Base-by-base conservation (phyloP, 1,140 invertebrate species). In the Conopomorpha cramerella region DNA sequence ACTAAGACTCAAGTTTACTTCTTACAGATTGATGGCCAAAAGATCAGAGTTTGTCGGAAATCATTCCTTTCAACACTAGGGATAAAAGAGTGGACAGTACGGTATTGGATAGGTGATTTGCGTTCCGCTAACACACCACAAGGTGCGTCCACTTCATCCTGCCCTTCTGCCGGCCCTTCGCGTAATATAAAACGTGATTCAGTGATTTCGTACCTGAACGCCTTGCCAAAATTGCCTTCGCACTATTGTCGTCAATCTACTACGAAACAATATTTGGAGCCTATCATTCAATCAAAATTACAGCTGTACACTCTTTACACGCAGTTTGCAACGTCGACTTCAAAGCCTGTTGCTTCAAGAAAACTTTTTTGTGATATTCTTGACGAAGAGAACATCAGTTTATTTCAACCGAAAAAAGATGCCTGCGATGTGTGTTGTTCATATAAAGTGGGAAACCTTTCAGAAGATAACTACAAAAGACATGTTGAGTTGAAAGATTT, bases 171-270 rank as follows among this genome's bases (percentile, higher is more conserved):
- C n/a, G n/a, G n/a, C n/a, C n/a, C n/a, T n/a, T n/a, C n/a, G n/a
- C n/a, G n/a, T n/a, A n/a, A n/a, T n/a, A n/a, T n/a, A n/a, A 29
- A 29, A 29, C 35, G 23, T 32, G 27, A 27, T 3, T 39, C 33
- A 26, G 28, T 30, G 11, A 33, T 32, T 36, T 26, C 27, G 26
- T 51, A 44, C 43, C 46, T 55, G 13, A 41, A 30, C 18, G 17
- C 17, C 2, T 17, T 54, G 27, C 48, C 48, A 25, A 60, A 57
- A 42, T 18, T 58, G 15, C 49, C 51, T 14, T 56, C 57, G 7
- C 54, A 55, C 43, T 60, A 60, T 34, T 57, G 57, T 18, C 26
- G 46, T 23, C 36, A 44, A 36, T 41, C 40, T 28, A 43, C 41
- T 23, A 34, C 38, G 17, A 52, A 57, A 42, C 40, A 46, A 35